phyloP scores from a whole-genome alignment of 2,888 invertebrate species.

The Cosmopolites sordidus region DNA sequence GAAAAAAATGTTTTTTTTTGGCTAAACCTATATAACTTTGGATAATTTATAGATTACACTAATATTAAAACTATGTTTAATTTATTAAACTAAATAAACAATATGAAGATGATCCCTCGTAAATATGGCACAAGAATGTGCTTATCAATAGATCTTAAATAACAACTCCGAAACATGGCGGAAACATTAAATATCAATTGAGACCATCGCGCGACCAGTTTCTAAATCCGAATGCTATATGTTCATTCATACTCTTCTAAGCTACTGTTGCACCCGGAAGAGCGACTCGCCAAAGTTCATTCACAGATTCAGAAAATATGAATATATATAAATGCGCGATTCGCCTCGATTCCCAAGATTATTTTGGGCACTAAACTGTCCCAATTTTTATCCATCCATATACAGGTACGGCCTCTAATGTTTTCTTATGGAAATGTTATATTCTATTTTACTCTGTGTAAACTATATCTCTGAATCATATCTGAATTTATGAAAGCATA shows the following conservation, averaged over 20 bases:
- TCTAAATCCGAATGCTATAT: slow-evolving; percentile 37
- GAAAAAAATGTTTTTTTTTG: too few relatives aligned
- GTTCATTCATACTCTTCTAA: slow-evolving; percentile 40
- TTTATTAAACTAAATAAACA: too few relatives aligned
- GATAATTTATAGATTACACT: too few relatives aligned
- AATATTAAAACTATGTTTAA: too few relatives aligned
- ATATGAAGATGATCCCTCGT: too few relatives aligned
- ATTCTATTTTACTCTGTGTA: too few relatives aligned
- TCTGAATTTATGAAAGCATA: too few relatives aligned
- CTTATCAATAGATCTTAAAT: too few relatives aligned
- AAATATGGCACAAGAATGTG: too few relatives aligned
- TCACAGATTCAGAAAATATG: slow-evolving; percentile 36
- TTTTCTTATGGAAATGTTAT: too few relatives aligned
- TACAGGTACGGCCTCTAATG: not conserved
- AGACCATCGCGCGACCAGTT: slow-evolving; percentile 17
- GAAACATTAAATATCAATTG: slow-evolving; percentile 1
- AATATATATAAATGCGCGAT: slow-evolving; percentile 27
- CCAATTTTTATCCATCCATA: slow-evolving; percentile 8
- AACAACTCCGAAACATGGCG: not conserved
- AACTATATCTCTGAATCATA: too few relatives aligned
- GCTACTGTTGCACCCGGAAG: slow-evolving; percentile 39
- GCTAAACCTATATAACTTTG: too few relatives aligned
- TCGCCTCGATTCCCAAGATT: slow-evolving; percentile 37
- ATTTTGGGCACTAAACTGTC: slow-evolving; percentile 28
- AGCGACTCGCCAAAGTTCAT: slow-evolving; percentile 44